Evolutionary conservation across 1,140 invertebrate genomes (phyloP), one percentile per base, ranked within the genome.

Genomic region (Dysdera silvatica): DNA sequence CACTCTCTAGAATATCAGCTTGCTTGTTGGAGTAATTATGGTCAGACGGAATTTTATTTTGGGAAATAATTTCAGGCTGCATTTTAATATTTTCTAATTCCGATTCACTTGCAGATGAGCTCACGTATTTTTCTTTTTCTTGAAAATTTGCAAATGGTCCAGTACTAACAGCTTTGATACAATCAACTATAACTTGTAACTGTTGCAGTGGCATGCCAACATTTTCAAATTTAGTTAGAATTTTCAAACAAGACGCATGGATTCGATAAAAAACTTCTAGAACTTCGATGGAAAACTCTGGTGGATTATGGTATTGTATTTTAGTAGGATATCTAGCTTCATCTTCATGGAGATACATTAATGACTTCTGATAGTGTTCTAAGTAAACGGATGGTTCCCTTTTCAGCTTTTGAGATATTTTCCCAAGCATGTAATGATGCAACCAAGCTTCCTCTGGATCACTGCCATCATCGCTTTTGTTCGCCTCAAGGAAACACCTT

Each of bases 391-490:
- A 78, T 0, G 87, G 84, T 65, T 85, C 79, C 66, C 85, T 82
- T 59, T 84, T 83, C 61, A 82, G 82, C 72, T 94, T 95, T 73
- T 94, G 89, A 0, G 84, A 80, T 47, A 94, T 86, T 82, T 97
- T 96, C 0, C 88, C 92, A 23, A 95, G 78, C 87, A 95, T 93
- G 71, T 95, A 95, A 72, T 91, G 87, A 71, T 88, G 84, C 14
- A 94, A 77, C 93, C 93, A 97, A 47, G 83, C 77, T 71, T 92
- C 89, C 71, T 91, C 87, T 32, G 83, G 80, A 53, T 82, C 80
- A n/a, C 70, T 71, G 28, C 73, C 71, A 16, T 79, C 78, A 59
- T 75, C 71, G 75, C 81, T 69, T 79, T 80, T 70, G 18, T 84
- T 81, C 2, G 88, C 87, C 40, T 81, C 81, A 20, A 78, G 80